A percentile compares a stretch with the other conserved stretches of the same genome.
phyloP scores from a whole-genome alignment of 2,888 invertebrate genomes.

The Dendrolimus houi region DNA sequence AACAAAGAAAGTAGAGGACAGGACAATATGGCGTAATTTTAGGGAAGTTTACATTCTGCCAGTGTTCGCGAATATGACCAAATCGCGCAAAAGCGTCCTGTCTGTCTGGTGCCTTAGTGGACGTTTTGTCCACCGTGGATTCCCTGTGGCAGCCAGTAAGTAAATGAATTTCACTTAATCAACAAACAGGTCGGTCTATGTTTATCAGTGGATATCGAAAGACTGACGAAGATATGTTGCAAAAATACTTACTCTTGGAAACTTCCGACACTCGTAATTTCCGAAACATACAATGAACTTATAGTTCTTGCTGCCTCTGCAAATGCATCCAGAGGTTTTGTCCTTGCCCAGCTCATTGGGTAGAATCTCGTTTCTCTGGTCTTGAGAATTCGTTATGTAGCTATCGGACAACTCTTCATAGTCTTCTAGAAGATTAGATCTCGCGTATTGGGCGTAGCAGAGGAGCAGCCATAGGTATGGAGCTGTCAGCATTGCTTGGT shows the following conservation, averaged over 20 bases:
- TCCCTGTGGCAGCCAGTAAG: too few species aligned
- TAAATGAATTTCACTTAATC: too few species aligned
- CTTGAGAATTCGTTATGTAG: slow-evolving; percentile 29
- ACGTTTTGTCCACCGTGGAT: too few species aligned
- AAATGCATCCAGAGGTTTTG: slow-evolving; percentile 62
- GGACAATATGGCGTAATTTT: too few species aligned
- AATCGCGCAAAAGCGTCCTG: too few species aligned
- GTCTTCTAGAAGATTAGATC: slow-evolving; percentile 42
- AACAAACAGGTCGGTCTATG: too few species aligned
- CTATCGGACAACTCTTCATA: slow-evolving; percentile 41
- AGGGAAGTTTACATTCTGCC: too few species aligned
- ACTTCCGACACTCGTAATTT: slow-evolving; percentile 60
- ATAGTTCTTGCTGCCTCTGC: slow-evolving; percentile 47
- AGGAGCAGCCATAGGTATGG: slow-evolving; percentile 53
- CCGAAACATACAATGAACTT: slow-evolving; percentile 70
- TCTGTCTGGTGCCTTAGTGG: too few species aligned
- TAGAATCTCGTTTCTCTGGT: slow-evolving; percentile 31
- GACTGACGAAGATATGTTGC: too few species aligned
- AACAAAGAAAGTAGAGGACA: too few species aligned
- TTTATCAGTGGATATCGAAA: too few species aligned
- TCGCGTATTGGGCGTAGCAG: slow-evolving; percentile 48
- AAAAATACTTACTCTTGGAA: slow-evolving; percentile 53
- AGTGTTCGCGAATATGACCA: too few species aligned
- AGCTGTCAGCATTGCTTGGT: slow-evolving; percentile 34
- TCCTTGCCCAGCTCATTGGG: slow-evolving; percentile 52